A percentile compares a stretch with the other conserved stretches of the same genome.
Conservation (phyloP, 2,888 invertebrate genomes). For the Syritta pipiens region DNA sequence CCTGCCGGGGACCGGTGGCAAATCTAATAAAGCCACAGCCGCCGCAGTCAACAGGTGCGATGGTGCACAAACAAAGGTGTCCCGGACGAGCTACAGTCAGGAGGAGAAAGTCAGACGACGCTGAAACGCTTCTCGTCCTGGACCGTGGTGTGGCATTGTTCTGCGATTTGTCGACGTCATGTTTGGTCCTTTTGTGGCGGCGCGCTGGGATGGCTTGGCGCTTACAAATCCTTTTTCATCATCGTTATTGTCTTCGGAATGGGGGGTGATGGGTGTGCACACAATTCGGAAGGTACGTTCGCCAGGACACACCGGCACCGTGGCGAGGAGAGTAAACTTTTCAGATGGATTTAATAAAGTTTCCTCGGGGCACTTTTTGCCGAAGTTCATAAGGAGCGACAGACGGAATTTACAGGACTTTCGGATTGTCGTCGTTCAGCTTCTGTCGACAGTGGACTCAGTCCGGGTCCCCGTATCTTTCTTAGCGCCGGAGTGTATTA, state of each 20-base stretch:
- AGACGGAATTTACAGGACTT: constrained; percentile 59
- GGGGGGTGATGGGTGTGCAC: constrained; percentile 12
- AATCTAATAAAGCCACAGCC: constrained; percentile 59
- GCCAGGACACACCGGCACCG: not conserved
- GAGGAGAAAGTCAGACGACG: not conserved
- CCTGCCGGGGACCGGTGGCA: constrained; percentile 30
- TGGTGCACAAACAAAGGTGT: constrained; percentile 30
- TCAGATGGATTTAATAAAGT: constrained; percentile 66
- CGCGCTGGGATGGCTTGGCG: constrained; percentile 57
- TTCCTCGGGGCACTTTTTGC: constrained; percentile 63
- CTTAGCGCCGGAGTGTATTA: constrained; percentile 38
- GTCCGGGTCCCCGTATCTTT: no score
- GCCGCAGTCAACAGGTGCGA: constrained; percentile 58
- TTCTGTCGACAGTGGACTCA: no score
- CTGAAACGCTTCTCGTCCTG: constrained; percentile 29
- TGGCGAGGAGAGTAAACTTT: constrained; percentile 48
- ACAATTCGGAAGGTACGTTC: constrained; percentile 18
- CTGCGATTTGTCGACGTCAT: constrained; percentile 67
- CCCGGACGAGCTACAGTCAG: not conserved
- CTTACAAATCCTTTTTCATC: constrained; percentile 66
- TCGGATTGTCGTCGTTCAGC: constrained; percentile 48
- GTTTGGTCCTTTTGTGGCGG: constrained; percentile 59
- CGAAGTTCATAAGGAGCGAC: constrained; percentile 67
- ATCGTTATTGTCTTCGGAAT: not conserved
- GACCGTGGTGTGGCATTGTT: constrained; percentile 60